Percentiles rank a stretch among this genome's conserved stretches.
phyloP scores from a whole-genome alignment of 2,888 invertebrate species.

The Cotesia congregata region DNA sequence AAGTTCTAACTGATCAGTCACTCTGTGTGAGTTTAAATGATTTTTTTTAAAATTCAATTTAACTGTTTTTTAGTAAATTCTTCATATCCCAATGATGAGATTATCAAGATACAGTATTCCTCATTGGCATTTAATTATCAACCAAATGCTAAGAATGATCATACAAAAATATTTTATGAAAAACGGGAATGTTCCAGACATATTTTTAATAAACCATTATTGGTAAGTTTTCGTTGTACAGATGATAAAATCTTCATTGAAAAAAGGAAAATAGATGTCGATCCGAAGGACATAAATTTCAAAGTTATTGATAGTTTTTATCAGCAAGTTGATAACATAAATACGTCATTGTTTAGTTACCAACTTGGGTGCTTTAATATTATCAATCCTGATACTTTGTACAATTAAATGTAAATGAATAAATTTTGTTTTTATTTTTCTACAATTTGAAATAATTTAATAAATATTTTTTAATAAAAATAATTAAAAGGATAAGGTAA shows the following conservation, averaged over 20 bases:
- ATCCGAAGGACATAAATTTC: constrained; percentile 23
- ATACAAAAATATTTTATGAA: neutral
- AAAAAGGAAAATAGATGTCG: constrained; percentile 37
- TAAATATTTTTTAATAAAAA: no score
- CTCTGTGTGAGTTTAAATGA: no score
- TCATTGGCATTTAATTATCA: no score
- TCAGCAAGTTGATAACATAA: constrained; percentile 32
- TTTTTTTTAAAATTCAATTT: no score
- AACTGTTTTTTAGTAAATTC: no score
- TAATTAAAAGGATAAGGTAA: neutral
- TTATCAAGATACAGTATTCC: no score
- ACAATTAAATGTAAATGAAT: constrained; percentile 35
- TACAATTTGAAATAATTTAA: neutral
- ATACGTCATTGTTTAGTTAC: constrained; percentile 36
- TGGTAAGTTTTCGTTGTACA: constrained; percentile 44
- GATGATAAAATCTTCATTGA: constrained; percentile 42
- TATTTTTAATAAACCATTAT: constrained; percentile 44
- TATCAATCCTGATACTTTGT: constrained; percentile 53
- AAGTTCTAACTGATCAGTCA: no score
- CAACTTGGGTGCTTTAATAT: constrained; percentile 52
- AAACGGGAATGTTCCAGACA: constrained; percentile 33
- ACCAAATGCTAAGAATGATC: neutral
- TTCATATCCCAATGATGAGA: no score
- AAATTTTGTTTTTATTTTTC: neutral
- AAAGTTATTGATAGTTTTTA: constrained; percentile 39